These are phyloP conservation scores for Gobionotothen gibberifrons DNA, from an alignment of 2,797 vertebrate genomes.

Conservation along the genomic window DNA sequence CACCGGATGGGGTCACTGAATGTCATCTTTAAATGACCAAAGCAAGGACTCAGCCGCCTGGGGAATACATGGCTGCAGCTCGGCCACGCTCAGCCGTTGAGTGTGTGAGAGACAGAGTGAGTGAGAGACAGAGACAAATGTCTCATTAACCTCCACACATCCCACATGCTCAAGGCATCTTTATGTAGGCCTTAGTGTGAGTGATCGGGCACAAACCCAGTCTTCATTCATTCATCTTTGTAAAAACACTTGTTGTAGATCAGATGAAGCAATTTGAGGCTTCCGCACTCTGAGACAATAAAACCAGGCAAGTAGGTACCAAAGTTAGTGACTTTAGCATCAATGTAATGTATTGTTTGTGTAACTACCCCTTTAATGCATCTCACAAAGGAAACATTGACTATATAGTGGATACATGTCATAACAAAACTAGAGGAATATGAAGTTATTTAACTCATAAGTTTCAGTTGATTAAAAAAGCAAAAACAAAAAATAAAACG, in stretches of 20 bases:
- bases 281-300: background rate
- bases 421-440: background rate
- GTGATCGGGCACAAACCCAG: background rate
- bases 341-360: background rate
- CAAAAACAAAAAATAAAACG: no score
- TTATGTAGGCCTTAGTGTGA: background rate
- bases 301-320: background rate
- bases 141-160: constrained; percentile 39
- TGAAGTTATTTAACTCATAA: background rate
- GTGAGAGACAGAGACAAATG: constrained; percentile 47
- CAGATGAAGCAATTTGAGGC: background rate
- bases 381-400: background rate
- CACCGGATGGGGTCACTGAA: constrained; percentile 48
- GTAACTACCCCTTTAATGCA: background rate
- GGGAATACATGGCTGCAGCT: constrained; percentile 54
- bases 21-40: constrained; percentile 63
- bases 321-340: background rate
- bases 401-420: background rate
- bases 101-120: constrained; percentile 12
- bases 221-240: background rate
- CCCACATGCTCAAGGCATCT: constrained; percentile 5
- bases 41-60: constrained; percentile 63
- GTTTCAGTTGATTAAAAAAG: no score
- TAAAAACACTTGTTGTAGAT: constrained; percentile 7
- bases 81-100: constrained; percentile 43